Percentiles rank a stretch among this genome's conserved stretches.
phyloP scores from a whole-genome alignment of 1,140 invertebrate species.

The Pseudomyrmex pallidus region DNA sequence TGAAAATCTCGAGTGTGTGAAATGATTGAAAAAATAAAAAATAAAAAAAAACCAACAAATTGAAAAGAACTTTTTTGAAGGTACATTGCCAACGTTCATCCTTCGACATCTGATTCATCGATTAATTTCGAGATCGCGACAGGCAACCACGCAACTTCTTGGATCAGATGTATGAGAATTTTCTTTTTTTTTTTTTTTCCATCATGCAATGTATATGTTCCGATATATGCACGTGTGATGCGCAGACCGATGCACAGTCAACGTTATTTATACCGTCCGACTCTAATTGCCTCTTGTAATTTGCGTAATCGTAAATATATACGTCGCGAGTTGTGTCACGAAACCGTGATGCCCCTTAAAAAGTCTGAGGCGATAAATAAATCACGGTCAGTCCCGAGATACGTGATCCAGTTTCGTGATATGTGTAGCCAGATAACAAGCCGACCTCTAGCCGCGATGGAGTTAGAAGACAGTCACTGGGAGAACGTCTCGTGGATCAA shows the following conservation, averaged over 20 bases:
- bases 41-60: background rate
- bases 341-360: constrained; percentile 74
- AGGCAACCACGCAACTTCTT: background rate
- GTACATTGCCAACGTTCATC: background rate
- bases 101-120: background rate
- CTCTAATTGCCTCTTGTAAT: constrained; percentile 80
- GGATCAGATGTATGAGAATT: background rate
- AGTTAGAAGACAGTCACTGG: constrained; percentile 30
- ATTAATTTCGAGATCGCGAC: background rate
- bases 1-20: background rate
- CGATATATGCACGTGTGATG: background rate
- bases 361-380: constrained; percentile 77
- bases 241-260: constrained; percentile 47
- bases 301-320: constrained; percentile 80
- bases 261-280: constrained; percentile 63
- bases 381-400: constrained; percentile 72
- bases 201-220: constrained; percentile 29
- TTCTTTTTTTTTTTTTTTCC: background rate
- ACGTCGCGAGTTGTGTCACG: constrained; percentile 79
- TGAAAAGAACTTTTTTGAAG: background rate
- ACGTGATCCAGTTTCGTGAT: constrained; percentile 79
- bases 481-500: constrained; percentile 68
- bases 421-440: constrained; percentile 71
- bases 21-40: background rate
- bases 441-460: constrained; percentile 36